Percentiles rank a stretch among this genome's conserved stretches.
Evolutionary conservation across 2,888 invertebrate genomes (phyloP).

Genomic region (Dusona sp.): DNA sequence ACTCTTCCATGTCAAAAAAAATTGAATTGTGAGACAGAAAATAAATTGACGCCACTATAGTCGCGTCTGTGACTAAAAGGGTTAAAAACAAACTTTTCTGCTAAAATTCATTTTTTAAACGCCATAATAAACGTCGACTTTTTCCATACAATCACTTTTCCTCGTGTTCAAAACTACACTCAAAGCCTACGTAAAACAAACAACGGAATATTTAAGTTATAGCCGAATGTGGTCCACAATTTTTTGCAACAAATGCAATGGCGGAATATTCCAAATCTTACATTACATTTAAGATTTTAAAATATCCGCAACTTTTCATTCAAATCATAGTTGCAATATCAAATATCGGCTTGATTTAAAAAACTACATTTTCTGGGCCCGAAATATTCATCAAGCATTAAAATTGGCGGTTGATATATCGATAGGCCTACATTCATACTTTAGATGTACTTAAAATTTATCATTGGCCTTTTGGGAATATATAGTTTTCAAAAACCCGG

Average conservation of each 20-base stretch:
- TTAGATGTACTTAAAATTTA: constrained; percentile 21
- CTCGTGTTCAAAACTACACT: not conserved
- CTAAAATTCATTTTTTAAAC: not conserved
- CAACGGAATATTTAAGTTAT: not conserved
- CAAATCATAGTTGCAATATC: not conserved
- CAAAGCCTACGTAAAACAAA: not conserved
- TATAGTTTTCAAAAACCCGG: constrained; percentile 78
- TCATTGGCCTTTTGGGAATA: not conserved
- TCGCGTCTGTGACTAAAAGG: no score
- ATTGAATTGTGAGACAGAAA: no score
- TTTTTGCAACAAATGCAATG: not conserved
- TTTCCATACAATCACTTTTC: not conserved
- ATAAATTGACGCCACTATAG: no score
- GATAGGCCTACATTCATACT: constrained; percentile 28
- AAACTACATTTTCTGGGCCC: not conserved
- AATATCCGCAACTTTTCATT: not conserved
- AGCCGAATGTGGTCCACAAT: not conserved
- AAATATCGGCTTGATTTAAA: not conserved
- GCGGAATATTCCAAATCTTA: not conserved
- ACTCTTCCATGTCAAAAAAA: no score
- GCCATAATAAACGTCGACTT: not conserved
- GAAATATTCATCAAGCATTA: not conserved
- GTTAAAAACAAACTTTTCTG: not conserved
- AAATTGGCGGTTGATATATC: not conserved
- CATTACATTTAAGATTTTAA: not conserved